Evolutionary conservation across 1,140 invertebrate species (phyloP).

Genomic region (Danaus plexippus): DNA sequence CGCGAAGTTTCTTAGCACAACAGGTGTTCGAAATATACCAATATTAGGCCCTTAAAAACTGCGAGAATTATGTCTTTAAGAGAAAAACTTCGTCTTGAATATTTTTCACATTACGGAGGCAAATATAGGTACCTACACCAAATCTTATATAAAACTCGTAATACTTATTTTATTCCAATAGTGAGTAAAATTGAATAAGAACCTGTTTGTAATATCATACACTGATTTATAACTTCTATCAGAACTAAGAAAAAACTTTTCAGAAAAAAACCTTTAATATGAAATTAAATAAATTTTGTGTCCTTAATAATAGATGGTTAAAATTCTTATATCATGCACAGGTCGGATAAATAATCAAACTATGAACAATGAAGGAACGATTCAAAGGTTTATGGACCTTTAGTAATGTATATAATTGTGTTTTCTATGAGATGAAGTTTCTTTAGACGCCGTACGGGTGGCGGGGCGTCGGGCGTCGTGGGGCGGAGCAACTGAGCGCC

Average conservation of each 20-base stretch:
- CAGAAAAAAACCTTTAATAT: too few relatives aligned
- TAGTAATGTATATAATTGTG: slow-evolving; percentile 27
- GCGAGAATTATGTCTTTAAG: slow-evolving; percentile 5
- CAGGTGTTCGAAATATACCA: slow-evolving; percentile 55
- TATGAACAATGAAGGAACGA: slow-evolving; percentile 21
- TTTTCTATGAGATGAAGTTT: slow-evolving; percentile 64
- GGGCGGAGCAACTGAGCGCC: slow-evolving; percentile 53
- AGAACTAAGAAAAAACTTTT: too few relatives aligned
- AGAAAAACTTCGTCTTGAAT: slow-evolving; percentile 3
- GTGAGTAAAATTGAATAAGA: too few relatives aligned
- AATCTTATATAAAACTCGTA: too few relatives aligned
- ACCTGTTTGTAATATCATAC: too few relatives aligned
- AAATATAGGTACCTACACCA: too few relatives aligned
- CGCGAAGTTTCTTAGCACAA: slow-evolving; percentile 54
- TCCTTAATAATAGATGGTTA: too few relatives aligned
- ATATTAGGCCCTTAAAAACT: slow-evolving; percentile 44
- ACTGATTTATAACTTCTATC: too few relatives aligned
- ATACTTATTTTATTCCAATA: too few relatives aligned
- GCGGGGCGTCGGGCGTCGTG: slow-evolving; percentile 45
- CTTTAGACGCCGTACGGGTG: slow-evolving; percentile 53
- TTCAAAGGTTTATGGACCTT: slow-evolving; percentile 61
- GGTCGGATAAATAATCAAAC: not conserved
- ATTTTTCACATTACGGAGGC: not conserved
- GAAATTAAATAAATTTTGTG: too few relatives aligned
- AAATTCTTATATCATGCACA: too few relatives aligned